A percentile compares a stretch with the other conserved stretches of the same genome.
These are phyloP conservation scores for Mobula birostris DNA, from an alignment of 2,113 vertebrate species.

Conservation along the genomic window DNA sequence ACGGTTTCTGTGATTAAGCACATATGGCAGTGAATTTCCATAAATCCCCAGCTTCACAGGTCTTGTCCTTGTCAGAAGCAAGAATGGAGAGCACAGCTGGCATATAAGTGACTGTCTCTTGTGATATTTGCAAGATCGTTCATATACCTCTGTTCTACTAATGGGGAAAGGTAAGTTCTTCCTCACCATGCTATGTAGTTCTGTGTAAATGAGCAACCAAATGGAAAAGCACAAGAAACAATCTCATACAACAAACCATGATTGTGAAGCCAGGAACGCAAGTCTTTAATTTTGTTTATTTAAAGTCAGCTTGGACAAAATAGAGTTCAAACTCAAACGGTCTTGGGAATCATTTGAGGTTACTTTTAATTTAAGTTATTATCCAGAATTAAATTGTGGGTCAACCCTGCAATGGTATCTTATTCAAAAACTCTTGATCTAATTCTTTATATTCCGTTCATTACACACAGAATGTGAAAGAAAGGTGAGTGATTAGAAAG, in stretches of 20 bases:
- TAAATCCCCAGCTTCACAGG: not conserved
- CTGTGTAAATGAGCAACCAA: not conserved
- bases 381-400: not conserved
- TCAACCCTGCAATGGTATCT: not conserved
- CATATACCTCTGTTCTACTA: not conserved
- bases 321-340: not conserved
- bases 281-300: not conserved
- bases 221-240: not conserved
- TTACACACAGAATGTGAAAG: not conserved
- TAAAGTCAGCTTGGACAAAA: not conserved
- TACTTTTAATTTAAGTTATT: not conserved
- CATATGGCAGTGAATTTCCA: conserved; percentile 14
- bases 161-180: too few species aligned
- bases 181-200: not conserved
- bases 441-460: not conserved
- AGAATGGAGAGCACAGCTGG: not conserved
- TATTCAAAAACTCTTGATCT: too few species aligned
- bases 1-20: conserved; percentile 15
- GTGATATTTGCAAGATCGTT: not conserved
- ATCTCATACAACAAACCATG: not conserved
- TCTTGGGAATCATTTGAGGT: not conserved
- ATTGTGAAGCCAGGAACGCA: not conserved
- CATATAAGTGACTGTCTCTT: not conserved
- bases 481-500: not conserved
- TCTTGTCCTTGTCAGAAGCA: not conserved